Evolutionary conservation across 1,140 invertebrate genomes (phyloP), one percentile per base, ranked within the genome.

Genomic region (Hermetia illucens): DNA sequence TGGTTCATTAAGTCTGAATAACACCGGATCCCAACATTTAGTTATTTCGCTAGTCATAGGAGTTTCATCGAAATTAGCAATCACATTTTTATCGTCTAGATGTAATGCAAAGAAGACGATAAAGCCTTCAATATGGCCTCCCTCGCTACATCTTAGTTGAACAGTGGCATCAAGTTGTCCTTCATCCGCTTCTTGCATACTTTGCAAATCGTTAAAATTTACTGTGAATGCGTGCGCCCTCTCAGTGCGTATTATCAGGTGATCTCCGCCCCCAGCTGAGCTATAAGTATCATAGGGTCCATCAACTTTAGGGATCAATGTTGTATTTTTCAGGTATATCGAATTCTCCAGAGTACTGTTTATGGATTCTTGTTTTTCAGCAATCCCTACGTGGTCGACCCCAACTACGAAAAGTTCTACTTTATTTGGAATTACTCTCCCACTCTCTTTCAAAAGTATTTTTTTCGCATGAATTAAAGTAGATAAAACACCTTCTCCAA

Each of bases 21-120:
- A 59, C 17, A 77, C 78, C 52, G 81, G 75, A 52, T 86, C 79
- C 82, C 82, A 86, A 49, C 80, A 82, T 42, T 67, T 70, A 18
- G 66, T 63, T 37, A 61, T 51, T 8, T 62, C 62, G 4, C 63
- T 59, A 10, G 69, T 50, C 34, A 30, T 22, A 43, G 51, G 3
- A 67, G 69, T 49, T 70, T 51, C 15, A 62, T 68, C 20, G 66
- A 32, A 12, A 68, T 43, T 61, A 70, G 22, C 84, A 61, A 32
- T 8, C 3, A 52, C 66, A 18, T 73, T 69, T 29, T 71, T 64
- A 13, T 77, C 68, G 49, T 77, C 72, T n/a, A 87, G 60, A 51
- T 77, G 53, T 34, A 86, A 62, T 50, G 77, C 72, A 59, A 85
- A 87, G 76, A 77, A 84, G 9, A 77, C 65, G 21, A 72, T 69